Conservation (phyloP, 1,140 invertebrate species). For the Acyrthosiphon pisum region DNA sequence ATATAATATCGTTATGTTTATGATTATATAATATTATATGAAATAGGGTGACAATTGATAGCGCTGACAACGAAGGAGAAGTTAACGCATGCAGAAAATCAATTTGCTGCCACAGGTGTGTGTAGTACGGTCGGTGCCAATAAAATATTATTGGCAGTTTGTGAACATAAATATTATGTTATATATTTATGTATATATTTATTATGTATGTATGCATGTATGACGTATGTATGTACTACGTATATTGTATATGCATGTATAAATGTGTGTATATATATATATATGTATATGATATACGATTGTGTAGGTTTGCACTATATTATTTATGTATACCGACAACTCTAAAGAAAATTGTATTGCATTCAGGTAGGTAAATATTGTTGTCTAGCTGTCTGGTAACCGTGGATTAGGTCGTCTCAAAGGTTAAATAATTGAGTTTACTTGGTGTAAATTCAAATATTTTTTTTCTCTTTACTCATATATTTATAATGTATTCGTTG, state of each 20-base stretch:
- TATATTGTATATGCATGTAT: background rate
- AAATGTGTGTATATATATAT: too few relatives aligned
- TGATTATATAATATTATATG: constrained; percentile 1
- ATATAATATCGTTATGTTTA: background rate
- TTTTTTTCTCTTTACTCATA: background rate
- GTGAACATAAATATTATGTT: background rate
- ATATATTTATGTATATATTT: background rate
- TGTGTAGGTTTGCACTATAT: background rate
- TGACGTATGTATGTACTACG: too few relatives aligned
- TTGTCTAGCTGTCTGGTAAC: background rate
- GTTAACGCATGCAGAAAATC: constrained; percentile 26
- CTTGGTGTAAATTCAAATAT: background rate
- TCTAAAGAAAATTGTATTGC: background rate
- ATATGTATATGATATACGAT: too few relatives aligned
- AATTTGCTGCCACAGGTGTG: background rate
- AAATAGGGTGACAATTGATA: background rate
- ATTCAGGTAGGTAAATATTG: background rate
- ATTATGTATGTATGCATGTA: background rate
- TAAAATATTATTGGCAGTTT: constrained; percentile 8
- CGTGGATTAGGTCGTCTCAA: background rate
- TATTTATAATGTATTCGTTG: background rate
- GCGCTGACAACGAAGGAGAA: background rate
- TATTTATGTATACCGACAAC: background rate
- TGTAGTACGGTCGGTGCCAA: background rate
- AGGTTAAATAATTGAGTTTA: background rate